Conservation (phyloP, 2,888 invertebrate species). For the Ephialtes manifestator region DNA sequence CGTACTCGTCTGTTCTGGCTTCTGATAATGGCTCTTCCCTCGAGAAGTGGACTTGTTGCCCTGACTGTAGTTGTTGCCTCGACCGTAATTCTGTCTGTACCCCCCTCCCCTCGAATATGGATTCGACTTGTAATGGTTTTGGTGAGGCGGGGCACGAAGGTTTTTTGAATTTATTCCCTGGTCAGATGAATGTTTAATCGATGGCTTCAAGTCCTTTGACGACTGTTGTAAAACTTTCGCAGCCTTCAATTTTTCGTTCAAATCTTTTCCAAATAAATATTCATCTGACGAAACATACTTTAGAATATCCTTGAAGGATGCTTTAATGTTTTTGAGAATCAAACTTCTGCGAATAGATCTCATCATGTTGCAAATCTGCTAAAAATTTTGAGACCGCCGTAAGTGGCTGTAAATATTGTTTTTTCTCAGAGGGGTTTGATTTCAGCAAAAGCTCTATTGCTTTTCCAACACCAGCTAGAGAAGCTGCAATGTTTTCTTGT, state of each 20-base stretch:
- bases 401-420: conserved; percentile 29
- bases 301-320: conserved; percentile 51
- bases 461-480: conserved; percentile 46
- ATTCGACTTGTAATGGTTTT: conserved; percentile 27
- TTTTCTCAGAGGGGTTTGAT: conserved; percentile 28
- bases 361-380: conserved; percentile 65
- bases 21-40: conserved; percentile 29
- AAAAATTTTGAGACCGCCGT: conserved; percentile 52
- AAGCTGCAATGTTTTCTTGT: conserved; percentile 46
- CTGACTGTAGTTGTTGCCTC: conserved; percentile 42
- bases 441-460: conserved; percentile 40
- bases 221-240: conserved; percentile 58
- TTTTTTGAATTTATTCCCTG: conserved; percentile 64
- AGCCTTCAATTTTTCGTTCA: conserved; percentile 59
- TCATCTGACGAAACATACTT: conserved; percentile 47
- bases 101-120: conserved; percentile 54
- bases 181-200: conserved; percentile 11
- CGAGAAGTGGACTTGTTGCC: conserved; percentile 37
- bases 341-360: conserved; percentile 62
- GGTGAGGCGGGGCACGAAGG: conserved; percentile 61
- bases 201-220: conserved; percentile 43
- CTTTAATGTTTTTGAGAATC: conserved; percentile 65
- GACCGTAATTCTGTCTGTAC: conserved; percentile 43
- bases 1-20: conserved; percentile 7
- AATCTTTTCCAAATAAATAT: conserved; percentile 61